Conservation (phyloP, 2,888 invertebrate species). For the Nipponacmea schrenckii region DNA sequence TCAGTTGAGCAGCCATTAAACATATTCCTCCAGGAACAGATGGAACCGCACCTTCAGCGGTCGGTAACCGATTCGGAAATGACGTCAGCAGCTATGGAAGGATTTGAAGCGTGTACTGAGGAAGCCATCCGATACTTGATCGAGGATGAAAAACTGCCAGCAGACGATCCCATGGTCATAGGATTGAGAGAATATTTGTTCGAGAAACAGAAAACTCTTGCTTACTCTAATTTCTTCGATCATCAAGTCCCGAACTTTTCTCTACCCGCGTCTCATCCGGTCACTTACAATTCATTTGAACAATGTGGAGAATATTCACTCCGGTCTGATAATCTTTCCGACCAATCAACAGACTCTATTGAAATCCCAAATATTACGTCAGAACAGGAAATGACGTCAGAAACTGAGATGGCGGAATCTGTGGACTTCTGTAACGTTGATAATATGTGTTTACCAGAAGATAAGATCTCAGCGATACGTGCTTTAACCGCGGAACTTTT, state of each 20-base stretch:
- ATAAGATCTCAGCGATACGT: conserved; percentile 29
- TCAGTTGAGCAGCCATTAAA: background rate
- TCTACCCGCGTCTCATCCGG: background rate
- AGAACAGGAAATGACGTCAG: background rate
- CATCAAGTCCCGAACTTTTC: background rate
- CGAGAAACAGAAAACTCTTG: conserved; percentile 33
- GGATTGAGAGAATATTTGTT: conserved; percentile 40
- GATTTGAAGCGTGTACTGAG: conserved; percentile 48
- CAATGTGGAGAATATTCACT: conserved; percentile 20
- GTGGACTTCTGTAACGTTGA: background rate
- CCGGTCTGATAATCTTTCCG: conserved; percentile 18
- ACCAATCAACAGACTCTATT: conserved; percentile 10
- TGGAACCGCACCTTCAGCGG: conserved; percentile 17
- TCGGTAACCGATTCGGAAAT: background rate
- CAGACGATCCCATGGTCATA: conserved; percentile 42
- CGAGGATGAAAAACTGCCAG: conserved; percentile 43
- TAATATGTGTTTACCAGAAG: conserved; percentile 8
- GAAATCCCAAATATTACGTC: conserved; percentile 8
- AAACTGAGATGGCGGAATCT: background rate
- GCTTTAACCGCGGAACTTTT: conserved; percentile 38
- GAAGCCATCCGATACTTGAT: conserved; percentile 47
- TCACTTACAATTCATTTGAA: background rate
- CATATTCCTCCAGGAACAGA: conserved; percentile 3
- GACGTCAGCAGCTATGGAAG: conserved; percentile 32
- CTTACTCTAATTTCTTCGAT: background rate